These are phyloP conservation scores for Zeugodacus cucurbitae DNA, from an alignment of 1,140 invertebrate genomes.

Conservation along the genomic window DNA sequence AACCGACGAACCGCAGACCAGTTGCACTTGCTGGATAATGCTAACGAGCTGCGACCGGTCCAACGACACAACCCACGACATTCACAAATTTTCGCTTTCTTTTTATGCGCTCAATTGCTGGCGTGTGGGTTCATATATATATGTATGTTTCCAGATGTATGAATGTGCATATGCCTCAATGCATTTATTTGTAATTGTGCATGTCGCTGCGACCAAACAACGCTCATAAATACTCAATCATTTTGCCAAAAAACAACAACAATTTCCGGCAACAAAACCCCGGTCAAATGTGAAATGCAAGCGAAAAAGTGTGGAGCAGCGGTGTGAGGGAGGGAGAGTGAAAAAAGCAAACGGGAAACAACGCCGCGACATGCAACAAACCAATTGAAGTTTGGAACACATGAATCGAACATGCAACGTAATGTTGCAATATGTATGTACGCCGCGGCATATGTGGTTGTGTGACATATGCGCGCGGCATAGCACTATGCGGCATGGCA, in stretches of 20 bases:
- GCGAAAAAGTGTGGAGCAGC: not conserved
- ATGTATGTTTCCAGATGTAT: not conserved
- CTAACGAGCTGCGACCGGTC: not conserved
- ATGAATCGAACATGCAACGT: conserved; percentile 20
- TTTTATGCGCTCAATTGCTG: not conserved
- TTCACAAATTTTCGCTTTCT: no score
- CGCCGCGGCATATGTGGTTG: not conserved
- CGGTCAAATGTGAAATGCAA: not conserved
- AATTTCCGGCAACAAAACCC: conserved; percentile 31
- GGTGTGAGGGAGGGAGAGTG: no score
- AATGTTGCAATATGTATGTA: not conserved
- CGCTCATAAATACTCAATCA: conserved; percentile 36
- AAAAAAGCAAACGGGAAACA: not conserved
- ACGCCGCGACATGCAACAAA: conserved; percentile 19
- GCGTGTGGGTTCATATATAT: not conserved
- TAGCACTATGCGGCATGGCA: not conserved
- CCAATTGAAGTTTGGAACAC: not conserved
- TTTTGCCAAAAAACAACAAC: conserved; percentile 35
- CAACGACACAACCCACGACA: not conserved
- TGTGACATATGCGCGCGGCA: not conserved
- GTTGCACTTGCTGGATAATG: not conserved
- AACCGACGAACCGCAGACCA: not conserved
- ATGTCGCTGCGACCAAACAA: not conserved
- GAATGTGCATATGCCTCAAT: not conserved
- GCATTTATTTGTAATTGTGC: not conserved